Conservation (phyloP, 2,888 invertebrate genomes). For the Tachina grossa region DNA sequence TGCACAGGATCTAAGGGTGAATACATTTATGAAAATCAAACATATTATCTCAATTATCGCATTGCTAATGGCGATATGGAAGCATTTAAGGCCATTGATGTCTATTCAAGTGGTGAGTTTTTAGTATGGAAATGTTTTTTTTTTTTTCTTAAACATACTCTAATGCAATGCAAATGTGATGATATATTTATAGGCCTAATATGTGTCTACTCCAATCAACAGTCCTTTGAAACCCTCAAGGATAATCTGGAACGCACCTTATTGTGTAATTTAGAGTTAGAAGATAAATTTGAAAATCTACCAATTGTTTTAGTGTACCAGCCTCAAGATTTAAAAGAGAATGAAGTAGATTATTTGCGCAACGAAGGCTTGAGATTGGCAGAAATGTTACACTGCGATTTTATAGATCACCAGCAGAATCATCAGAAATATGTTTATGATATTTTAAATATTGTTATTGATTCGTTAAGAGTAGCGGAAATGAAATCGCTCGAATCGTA, state of each 20-base stretch:
- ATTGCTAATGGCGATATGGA: slow-evolving; percentile 95
- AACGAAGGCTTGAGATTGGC: slow-evolving; percentile 95
- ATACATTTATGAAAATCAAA: slow-evolving; percentile 90
- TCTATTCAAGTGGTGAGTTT: slow-evolving; percentile 92
- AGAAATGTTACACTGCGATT: slow-evolving; percentile 86
- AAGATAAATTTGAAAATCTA: slow-evolving; percentile 93
- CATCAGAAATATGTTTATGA: slow-evolving; percentile 83
- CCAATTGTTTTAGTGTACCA: slow-evolving; percentile 96
- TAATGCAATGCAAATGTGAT: not conserved
- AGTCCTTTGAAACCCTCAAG: slow-evolving; percentile 95
- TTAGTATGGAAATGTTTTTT: not conserved
- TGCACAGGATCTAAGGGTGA: slow-evolving; percentile 93
- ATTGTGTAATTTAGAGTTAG: slow-evolving; percentile 93
- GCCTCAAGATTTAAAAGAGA: slow-evolving; percentile 91
- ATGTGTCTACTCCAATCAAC: slow-evolving; percentile 95
- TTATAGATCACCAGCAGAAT: slow-evolving; percentile 82
- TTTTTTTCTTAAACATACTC: not conserved
- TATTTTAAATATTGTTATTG: slow-evolving; percentile 82
- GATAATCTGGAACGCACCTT: slow-evolving; percentile 96
- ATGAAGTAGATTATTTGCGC: slow-evolving; percentile 91
- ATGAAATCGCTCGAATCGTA: slow-evolving; percentile 82
- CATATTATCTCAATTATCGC: slow-evolving; percentile 92
- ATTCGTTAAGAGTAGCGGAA: slow-evolving; percentile 81
- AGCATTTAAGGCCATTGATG: slow-evolving; percentile 92
- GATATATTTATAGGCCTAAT: slow-evolving; percentile 86